Evolutionary conservation across 2,113 vertebrate species (phyloP).

Genomic region (Cariama cristata): DNA sequence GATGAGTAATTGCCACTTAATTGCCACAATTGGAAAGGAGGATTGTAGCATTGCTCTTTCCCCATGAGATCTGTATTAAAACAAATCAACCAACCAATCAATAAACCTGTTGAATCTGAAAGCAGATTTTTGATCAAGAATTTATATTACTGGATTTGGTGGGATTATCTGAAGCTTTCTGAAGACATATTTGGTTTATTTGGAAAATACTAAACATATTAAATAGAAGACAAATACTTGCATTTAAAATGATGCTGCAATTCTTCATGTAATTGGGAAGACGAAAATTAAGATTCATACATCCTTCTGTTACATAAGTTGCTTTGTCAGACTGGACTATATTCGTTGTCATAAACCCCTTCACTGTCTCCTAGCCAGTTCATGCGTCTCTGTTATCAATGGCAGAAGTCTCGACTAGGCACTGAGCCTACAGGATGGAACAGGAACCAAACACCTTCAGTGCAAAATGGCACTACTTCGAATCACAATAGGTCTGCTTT

Average conservation of each 20-base stretch:
- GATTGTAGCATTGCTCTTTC: not conserved
- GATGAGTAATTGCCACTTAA: not conserved
- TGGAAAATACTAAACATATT: not conserved
- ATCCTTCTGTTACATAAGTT: not conserved
- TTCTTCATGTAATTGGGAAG: not conserved
- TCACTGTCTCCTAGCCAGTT: not conserved
- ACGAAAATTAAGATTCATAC: not conserved
- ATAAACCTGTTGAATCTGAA: not conserved
- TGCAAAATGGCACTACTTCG: not conserved
- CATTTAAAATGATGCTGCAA: not conserved
- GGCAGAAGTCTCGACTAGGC: not conserved
- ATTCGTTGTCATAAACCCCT: not conserved
- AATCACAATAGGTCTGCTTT: not conserved
- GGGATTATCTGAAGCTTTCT: not conserved
- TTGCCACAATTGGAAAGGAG: not conserved
- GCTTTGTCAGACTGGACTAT: not conserved
- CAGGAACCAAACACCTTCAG: not conserved
- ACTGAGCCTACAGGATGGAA: not conserved
- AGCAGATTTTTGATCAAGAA: not conserved
- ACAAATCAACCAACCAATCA: not conserved
- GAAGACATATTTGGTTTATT: not conserved
- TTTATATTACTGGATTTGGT: not conserved
- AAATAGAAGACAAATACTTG: not conserved
- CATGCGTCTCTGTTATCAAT: not conserved
- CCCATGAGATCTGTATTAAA: not conserved